These are phyloP conservation scores for Sesia apiformis DNA, from an alignment of 2,888 invertebrate species.

Conservation along the genomic window DNA sequence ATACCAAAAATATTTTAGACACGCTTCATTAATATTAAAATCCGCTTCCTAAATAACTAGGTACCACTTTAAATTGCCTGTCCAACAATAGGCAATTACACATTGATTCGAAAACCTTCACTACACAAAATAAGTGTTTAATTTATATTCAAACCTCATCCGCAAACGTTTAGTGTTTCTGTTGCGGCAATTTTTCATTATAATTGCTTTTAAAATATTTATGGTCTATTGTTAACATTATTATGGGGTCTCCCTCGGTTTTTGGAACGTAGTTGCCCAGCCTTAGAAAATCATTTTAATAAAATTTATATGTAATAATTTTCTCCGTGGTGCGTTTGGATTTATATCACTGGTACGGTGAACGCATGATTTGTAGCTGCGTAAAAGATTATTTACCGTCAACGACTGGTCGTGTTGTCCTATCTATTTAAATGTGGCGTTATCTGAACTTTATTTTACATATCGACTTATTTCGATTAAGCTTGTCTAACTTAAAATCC, in stretches of 20 bases:
- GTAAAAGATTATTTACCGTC: background rate
- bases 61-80: constrained; percentile 12
- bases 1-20: too few relatives aligned
- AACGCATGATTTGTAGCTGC: constrained; percentile 20
- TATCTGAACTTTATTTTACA: too few relatives aligned
- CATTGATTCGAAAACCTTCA: constrained; percentile 31
- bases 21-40: too few relatives aligned
- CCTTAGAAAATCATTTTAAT: constrained; percentile 24
- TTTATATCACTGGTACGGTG: constrained; percentile 18
- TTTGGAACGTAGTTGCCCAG: constrained; percentile 15
- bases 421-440: too few relatives aligned
- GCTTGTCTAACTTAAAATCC: too few relatives aligned
- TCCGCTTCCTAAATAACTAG: background rate
- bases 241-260: constrained; percentile 34
- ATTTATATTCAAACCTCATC: constrained; percentile 40
- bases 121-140: constrained; percentile 27
- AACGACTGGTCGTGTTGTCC: background rate
- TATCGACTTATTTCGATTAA: too few relatives aligned
- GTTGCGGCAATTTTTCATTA: constrained; percentile 48
- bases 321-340: constrained; percentile 25
- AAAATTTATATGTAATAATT: constrained; percentile 52
- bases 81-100: constrained; percentile 33
- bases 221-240: constrained; percentile 52
- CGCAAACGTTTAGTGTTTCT: constrained; percentile 50
- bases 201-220: constrained; percentile 67